Percentiles rank a stretch among this genome's conserved stretches.
Evolutionary conservation across 1,140 invertebrate species (phyloP).

Genomic region (Drosophila malerkotliana): DNA sequence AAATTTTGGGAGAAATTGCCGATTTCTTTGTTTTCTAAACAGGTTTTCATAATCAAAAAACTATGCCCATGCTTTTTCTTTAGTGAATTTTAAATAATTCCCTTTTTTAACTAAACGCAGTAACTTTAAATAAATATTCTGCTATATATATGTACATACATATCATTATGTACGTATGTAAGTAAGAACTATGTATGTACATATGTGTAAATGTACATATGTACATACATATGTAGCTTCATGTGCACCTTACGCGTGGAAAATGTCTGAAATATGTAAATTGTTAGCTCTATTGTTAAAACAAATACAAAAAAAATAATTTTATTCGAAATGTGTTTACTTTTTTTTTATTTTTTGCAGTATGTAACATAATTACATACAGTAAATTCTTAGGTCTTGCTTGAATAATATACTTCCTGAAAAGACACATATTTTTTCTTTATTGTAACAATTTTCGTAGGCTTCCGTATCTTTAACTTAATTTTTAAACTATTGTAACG

Average conservation of each 20-base stretch:
- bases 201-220: neutral
- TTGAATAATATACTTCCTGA: too few relatives aligned
- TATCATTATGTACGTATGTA: neutral
- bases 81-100: slow-evolving; percentile 6
- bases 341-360: too few relatives aligned
- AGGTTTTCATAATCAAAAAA: slow-evolving; percentile 12
- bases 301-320: neutral
- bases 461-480: too few relatives aligned
- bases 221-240: neutral
- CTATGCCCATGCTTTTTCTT: neutral
- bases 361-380: too few relatives aligned
- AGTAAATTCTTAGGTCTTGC: too few relatives aligned
- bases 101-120: neutral
- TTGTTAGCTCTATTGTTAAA: neutral
- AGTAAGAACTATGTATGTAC: neutral
- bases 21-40: slow-evolving; percentile 1
- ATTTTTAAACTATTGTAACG: neutral
- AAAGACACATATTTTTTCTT: too few relatives aligned
- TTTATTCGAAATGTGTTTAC: neutral
- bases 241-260: slow-evolving; percentile 1
- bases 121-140: neutral
- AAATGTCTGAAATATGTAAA: neutral
- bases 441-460: too few relatives aligned
- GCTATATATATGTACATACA: slow-evolving; percentile 3
- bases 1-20: slow-evolving; percentile 6